Evolutionary conservation across 2,113 vertebrate species (phyloP).

Genomic region (mouse (Mus musculus)): GRCm39 chr3:128401001-128401500

Average conservation of each 20-base stretch:
- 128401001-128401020: not conserved
- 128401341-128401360: conserved; percentile 83
- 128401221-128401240: conserved; percentile 55
- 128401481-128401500: not conserved
- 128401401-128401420: conserved; percentile 76
- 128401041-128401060: not conserved
- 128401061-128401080: conserved; percentile 24
- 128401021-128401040: not conserved
- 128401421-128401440: conserved; percentile 42
- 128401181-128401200: conserved; percentile 58
- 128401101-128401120: not conserved
- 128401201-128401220: conserved; percentile 50
- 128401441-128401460: conserved; percentile 43
- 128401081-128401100: conserved; percentile 18
- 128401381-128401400: conserved; percentile 77
- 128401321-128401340: conserved; percentile 82
- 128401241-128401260: conserved; percentile 68
- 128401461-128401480: not conserved
- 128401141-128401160: not conserved
- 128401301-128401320: conserved; percentile 74
- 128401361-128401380: conserved; percentile 73
- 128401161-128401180: not conserved
- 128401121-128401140: conserved; percentile 22
- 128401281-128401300: conserved; percentile 76
- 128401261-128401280: conserved; percentile 75